These are phyloP conservation scores for Gavia stellata DNA, from an alignment of 2,113 vertebrate genomes.

Conservation along the genomic window DNA sequence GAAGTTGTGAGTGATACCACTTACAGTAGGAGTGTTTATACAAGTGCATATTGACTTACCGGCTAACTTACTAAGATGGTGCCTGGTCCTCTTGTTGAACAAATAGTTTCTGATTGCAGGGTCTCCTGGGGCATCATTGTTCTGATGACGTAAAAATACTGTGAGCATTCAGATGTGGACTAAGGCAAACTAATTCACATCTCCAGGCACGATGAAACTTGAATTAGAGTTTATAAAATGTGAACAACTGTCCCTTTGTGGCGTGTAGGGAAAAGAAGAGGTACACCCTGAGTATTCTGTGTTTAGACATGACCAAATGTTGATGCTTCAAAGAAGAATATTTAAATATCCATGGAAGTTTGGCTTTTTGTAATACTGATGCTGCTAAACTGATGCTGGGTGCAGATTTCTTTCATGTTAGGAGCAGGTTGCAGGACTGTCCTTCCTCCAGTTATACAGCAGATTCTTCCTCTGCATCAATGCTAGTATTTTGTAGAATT, in stretches of 20 bases:
- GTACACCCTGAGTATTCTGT: background rate
- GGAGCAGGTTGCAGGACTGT: background rate
- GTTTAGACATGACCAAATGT: background rate
- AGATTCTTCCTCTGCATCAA: background rate
- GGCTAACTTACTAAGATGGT: background rate
- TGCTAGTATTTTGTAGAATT: background rate
- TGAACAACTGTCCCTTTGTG: background rate
- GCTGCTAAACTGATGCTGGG: background rate
- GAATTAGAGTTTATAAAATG: background rate
- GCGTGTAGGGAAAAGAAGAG: background rate
- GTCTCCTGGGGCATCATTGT: background rate
- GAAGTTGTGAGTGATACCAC: background rate
- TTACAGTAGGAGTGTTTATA: background rate
- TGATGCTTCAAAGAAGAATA: background rate
- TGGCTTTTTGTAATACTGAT: background rate
- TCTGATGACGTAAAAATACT: background rate
- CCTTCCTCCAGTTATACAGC: background rate
- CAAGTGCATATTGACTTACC: background rate
- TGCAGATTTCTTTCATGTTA: background rate
- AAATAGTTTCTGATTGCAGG: background rate
- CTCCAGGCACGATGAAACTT: background rate
- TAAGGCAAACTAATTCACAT: background rate
- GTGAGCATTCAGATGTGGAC: background rate
- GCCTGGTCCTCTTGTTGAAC: background rate
- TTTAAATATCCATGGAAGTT: background rate